These are phyloP conservation scores for Eulemur coronatus DNA, from an alignment of 2,797 vertebrate species.

Conservation along the genomic window DNA sequence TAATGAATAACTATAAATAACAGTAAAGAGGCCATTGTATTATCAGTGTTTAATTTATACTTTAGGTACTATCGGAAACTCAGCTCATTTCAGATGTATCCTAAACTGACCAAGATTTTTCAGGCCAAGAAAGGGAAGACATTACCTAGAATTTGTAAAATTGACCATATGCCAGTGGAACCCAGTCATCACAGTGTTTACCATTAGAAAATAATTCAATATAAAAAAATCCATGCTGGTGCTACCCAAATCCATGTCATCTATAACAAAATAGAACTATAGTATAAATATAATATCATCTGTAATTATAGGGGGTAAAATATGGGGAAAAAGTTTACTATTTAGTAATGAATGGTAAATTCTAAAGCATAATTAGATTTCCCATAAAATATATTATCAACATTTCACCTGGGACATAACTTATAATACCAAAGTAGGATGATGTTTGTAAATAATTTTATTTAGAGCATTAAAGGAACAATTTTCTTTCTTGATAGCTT, in stretches of 20 bases:
- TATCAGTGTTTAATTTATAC: background rate
- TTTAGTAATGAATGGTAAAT: background rate
- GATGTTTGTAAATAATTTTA: background rate
- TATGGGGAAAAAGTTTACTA: background rate
- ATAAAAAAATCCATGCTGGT: background rate
- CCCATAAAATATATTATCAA: background rate
- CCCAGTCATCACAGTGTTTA: background rate
- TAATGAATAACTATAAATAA: fast-evolving
- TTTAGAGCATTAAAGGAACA: background rate
- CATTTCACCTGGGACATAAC: slow-evolving; percentile 2
- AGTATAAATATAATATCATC: background rate
- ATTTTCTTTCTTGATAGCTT: background rate
- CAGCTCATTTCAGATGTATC: background rate
- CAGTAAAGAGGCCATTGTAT: fast-evolving
- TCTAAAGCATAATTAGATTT: background rate
- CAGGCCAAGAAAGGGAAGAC: background rate
- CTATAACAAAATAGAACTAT: background rate
- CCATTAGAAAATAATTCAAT: background rate
- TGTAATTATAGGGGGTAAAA: background rate
- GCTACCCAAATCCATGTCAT: background rate
- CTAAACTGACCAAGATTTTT: background rate
- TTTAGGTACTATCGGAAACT: background rate
- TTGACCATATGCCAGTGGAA: background rate
- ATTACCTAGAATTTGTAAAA: background rate
- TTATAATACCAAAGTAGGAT: background rate